Evolutionary conservation across 2,797 vertebrate genomes (phyloP), one percentile per base, ranked within the genome.

Genomic region (Odontamblyopus lacepedii): DNA sequence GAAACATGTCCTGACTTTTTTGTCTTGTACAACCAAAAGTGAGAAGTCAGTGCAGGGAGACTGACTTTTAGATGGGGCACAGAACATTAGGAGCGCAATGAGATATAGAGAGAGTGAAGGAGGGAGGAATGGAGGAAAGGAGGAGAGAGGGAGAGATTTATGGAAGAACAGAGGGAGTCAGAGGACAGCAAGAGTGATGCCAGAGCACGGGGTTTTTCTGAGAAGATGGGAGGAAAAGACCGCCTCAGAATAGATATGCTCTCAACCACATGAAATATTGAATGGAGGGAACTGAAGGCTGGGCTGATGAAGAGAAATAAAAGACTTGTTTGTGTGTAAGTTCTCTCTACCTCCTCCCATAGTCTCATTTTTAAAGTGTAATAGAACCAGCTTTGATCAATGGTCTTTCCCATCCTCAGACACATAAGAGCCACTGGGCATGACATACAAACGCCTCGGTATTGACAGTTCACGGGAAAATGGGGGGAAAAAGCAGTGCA

Each of bases 191-290:
- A 92, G 91, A 92, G 85, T 88, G 91, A 94, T 92, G 91, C 85
- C 80, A 70, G 63, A 78, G 79, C 77, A 74, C 69, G 72, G 73
- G 56, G 18, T 66, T 84, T 86, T 85, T 80, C 78, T 51, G 78
- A 83, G 72, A 75, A 68, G 77, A 81, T 12, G 38, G 66, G 70
- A 76, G 74, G 74, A 75, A 83, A 78, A 87, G 85, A 85, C 83
- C 77, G 85, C 91, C 92, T 94, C 88, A 94, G 93, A 95, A 94
- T 94, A 94, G 93, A 93, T 90, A 79, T 80, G 87, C 92, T 92
- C 90, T 94, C 91, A 92, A 84, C 85, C 68, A 84, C 91, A 94
- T 94, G 92, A 94, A 94, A 95, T 95, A 94, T 94, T 94, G 93
- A 94, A 92, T 80, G 83, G 87, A 87, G 82, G 87, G 87, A 92